phyloP scores from a whole-genome alignment of 2,888 invertebrate species.

The Dione vanillae region DNA sequence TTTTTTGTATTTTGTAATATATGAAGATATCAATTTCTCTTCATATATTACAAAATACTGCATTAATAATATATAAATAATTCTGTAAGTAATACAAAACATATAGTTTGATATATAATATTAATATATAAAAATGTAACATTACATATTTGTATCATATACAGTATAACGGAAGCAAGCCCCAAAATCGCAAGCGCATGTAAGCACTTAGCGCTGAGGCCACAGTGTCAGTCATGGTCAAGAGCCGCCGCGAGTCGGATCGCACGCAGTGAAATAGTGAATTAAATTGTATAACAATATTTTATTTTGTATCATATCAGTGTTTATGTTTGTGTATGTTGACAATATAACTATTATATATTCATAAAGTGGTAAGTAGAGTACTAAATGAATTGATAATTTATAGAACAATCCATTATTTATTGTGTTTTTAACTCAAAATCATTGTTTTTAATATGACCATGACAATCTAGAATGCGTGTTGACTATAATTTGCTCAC shows the following conservation, averaged over 20 bases:
- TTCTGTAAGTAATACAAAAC: too few relatives aligned
- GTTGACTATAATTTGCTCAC: neutral
- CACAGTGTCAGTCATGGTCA: slow-evolving; percentile 61
- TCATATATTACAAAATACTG: too few relatives aligned
- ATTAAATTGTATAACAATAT: neutral
- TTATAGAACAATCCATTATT: neutral
- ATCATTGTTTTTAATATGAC: neutral
- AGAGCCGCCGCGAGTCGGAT: slow-evolving; percentile 40
- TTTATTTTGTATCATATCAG: neutral
- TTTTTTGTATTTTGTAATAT: too few relatives aligned
- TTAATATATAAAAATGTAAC: too few relatives aligned
- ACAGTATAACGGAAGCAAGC: slow-evolving; percentile 26
- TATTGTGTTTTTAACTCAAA: neutral
- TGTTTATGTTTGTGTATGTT: neutral
- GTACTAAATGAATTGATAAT: neutral
- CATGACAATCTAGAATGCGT: neutral
- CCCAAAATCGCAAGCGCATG: slow-evolving; percentile 43
- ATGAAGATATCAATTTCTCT: too few relatives aligned
- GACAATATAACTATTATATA: neutral
- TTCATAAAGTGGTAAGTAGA: slow-evolving; percentile 6
- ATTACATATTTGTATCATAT: too few relatives aligned
- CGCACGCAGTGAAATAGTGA: slow-evolving; percentile 1
- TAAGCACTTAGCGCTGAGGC: too few relatives aligned
- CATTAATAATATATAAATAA: too few relatives aligned
- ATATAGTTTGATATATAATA: too few relatives aligned